These are phyloP conservation scores for Corticium candelabrum DNA, from an alignment of 37 sponge, comb jelly and placozoan genomes.

Conservation along the genomic window DNA sequence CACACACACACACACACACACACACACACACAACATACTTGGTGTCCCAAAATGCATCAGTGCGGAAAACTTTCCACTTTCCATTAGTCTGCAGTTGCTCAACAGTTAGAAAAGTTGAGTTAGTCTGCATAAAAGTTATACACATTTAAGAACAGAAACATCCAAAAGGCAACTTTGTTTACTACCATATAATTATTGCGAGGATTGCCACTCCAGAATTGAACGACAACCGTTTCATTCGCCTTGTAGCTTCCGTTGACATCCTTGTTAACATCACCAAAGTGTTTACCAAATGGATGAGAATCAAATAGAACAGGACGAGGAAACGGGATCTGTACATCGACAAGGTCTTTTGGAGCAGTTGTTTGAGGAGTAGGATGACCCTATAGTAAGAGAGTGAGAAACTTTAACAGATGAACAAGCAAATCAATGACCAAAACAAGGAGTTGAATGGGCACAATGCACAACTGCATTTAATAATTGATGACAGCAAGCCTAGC, in stretches of 20 bases:
- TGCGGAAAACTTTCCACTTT: constrained; percentile 55
- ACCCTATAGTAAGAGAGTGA: background rate
- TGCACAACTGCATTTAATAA: too few species aligned
- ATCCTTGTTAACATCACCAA: background rate
- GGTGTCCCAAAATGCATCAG: constrained; percentile 68
- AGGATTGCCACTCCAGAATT: constrained; percentile 80
- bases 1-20: constrained; percentile 20
- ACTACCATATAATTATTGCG: constrained; percentile 67
- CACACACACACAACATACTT: constrained; percentile 14
- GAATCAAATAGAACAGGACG: constrained; percentile 49
- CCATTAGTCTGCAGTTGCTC: constrained; percentile 12
- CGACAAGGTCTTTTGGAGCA: background rate
- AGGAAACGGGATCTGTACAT: constrained; percentile 38
- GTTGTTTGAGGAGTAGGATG: background rate
- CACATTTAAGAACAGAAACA: constrained; percentile 8
- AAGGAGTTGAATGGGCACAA: background rate
- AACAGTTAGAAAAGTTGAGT: constrained; percentile 66
- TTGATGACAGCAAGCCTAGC: too few species aligned
- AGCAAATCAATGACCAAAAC: background rate
- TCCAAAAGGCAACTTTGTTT: background rate
- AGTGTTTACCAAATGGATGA: constrained; percentile 17
- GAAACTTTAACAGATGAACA: constrained; percentile 3
- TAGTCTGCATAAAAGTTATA: constrained; percentile 8
- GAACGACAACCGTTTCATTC: constrained; percentile 52
- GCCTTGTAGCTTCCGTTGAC: background rate